Conservation (phyloP, 2,113 vertebrate species). For the Hiodon tergisus region DNA sequence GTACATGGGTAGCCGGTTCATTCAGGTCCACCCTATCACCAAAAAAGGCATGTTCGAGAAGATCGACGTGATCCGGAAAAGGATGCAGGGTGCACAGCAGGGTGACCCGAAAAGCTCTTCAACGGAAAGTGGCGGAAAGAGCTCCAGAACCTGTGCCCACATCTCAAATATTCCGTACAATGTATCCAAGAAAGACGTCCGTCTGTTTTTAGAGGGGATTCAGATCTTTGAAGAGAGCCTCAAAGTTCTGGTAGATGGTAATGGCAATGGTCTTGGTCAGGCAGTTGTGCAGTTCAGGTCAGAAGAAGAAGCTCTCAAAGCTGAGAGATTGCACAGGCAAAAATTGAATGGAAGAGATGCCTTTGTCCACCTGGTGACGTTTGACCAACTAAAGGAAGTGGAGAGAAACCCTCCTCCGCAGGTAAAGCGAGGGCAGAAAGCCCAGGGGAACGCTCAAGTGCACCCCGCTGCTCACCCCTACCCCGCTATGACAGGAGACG, state of each 20-base stretch:
- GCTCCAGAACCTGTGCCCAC: slow-evolving; percentile 78
- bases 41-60: slow-evolving; percentile 96
- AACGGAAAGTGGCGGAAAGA: slow-evolving; percentile 67
- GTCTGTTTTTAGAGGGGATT: slow-evolving; percentile 87
- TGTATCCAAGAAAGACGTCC: slow-evolving; percentile 86
- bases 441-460: slow-evolving; percentile 59
- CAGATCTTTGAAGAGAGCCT: slow-evolving; percentile 84
- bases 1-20: slow-evolving; percentile 95
- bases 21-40: slow-evolving; percentile 93
- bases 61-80: slow-evolving; percentile 86
- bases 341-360: slow-evolving; percentile 94
- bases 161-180: slow-evolving; percentile 97
- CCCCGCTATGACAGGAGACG: slow-evolving; percentile 68
- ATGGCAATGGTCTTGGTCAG: slow-evolving; percentile 91
- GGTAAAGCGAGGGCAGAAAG: slow-evolving; percentile 81
- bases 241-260: slow-evolving; percentile 84
- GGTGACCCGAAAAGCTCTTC: slow-evolving; percentile 76
- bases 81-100: slow-evolving; percentile 75
- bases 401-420: slow-evolving; percentile 88
- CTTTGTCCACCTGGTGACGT: slow-evolving; percentile 83
- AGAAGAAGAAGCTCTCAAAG: slow-evolving; percentile 91
- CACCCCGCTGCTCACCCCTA: slow-evolving; percentile 57
- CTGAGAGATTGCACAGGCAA: slow-evolving; percentile 90
- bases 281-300: slow-evolving; percentile 88
- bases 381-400: slow-evolving; percentile 92